These are phyloP conservation scores for Botia kubotai DNA, from an alignment of 2,797 vertebrate genomes.

Conservation along the genomic window DNA sequence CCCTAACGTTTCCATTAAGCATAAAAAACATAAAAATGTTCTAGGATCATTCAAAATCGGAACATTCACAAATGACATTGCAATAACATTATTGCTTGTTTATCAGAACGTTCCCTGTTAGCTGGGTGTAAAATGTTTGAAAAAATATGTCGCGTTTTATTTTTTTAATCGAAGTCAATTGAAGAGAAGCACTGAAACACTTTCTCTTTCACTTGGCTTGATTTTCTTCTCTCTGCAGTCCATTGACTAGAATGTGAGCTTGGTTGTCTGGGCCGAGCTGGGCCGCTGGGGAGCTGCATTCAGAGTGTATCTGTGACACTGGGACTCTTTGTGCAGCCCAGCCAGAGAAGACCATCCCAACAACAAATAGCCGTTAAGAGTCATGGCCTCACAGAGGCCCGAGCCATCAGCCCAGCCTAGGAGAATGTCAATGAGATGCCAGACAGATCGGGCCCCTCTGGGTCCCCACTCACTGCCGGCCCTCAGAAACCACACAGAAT, in stretches of 20 bases:
- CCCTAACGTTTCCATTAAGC: no score
- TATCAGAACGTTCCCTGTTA: no score
- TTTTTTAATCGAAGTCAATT: not conserved
- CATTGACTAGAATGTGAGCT: constrained; percentile 74
- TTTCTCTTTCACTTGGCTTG: constrained; percentile 22
- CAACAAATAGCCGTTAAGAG: constrained; percentile 80
- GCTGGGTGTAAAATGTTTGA: no score
- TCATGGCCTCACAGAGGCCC: constrained; percentile 58
- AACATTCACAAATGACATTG: no score
- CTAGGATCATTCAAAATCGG: no score
- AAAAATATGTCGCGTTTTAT: not conserved
- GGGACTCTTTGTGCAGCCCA: constrained; percentile 77
- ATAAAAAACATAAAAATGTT: no score
- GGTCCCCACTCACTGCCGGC: constrained; percentile 22
- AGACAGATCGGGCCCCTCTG: constrained; percentile 33
- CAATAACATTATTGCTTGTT: no score
- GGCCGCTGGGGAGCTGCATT: constrained; percentile 76
- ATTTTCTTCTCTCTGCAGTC: constrained; percentile 50
- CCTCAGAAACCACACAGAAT: constrained; percentile 29
- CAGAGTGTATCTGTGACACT: constrained; percentile 77
- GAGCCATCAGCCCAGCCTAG: constrained; percentile 44
- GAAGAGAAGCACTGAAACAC: constrained; percentile 21
- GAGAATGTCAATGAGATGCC: constrained; percentile 60
- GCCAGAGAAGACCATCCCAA: constrained; percentile 71
- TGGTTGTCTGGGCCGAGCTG: constrained; percentile 61